These are phyloP conservation scores for Gymnoscopelus microlampas DNA, from an alignment of 2,797 vertebrate species.

Conservation along the genomic window DNA sequence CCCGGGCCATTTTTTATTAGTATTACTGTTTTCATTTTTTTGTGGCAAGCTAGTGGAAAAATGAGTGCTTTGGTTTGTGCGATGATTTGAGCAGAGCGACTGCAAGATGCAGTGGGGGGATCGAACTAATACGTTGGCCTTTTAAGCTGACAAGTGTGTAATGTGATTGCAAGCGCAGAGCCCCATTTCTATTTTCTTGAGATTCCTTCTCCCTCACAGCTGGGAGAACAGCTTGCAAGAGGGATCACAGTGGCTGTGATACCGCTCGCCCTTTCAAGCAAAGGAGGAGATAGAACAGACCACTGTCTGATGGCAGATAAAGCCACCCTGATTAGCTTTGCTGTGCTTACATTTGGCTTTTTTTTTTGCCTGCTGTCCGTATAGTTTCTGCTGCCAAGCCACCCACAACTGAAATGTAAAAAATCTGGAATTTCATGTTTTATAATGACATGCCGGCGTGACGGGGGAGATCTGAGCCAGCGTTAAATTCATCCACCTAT, in stretches of 20 bases:
- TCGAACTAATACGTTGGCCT: constrained; percentile 78
- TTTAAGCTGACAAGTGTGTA: constrained; percentile 80
- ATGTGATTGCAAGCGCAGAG: constrained; percentile 65
- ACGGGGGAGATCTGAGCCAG: constrained; percentile 2
- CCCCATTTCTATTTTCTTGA: constrained; percentile 53
- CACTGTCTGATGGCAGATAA: constrained; percentile 60
- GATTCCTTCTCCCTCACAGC: constrained; percentile 51
- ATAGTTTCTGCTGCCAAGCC: constrained; percentile 3
- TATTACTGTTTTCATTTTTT: constrained; percentile 5
- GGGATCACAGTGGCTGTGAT: constrained; percentile 61
- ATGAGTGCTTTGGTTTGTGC: not conserved
- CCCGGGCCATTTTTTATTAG: not conserved
- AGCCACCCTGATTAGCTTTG: constrained; percentile 59
- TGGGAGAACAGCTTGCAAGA: constrained; percentile 40
- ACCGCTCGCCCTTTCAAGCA: constrained; percentile 50
- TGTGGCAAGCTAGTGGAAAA: constrained; percentile 10
- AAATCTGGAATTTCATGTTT: constrained; percentile 7
- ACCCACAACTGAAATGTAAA: constrained; percentile 3
- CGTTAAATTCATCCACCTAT: not conserved
- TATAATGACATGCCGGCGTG: constrained; percentile 1
- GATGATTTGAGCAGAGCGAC: constrained; percentile 37
- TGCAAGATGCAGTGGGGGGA: constrained; percentile 34
- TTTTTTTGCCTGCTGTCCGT: constrained; percentile 18
- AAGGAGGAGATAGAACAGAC: constrained; percentile 59
- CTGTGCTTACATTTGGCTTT: constrained; percentile 26